These are phyloP conservation scores for Romanogobio albipinnatus DNA, from an alignment of 2,113 vertebrate species.

Conservation along the genomic window DNA sequence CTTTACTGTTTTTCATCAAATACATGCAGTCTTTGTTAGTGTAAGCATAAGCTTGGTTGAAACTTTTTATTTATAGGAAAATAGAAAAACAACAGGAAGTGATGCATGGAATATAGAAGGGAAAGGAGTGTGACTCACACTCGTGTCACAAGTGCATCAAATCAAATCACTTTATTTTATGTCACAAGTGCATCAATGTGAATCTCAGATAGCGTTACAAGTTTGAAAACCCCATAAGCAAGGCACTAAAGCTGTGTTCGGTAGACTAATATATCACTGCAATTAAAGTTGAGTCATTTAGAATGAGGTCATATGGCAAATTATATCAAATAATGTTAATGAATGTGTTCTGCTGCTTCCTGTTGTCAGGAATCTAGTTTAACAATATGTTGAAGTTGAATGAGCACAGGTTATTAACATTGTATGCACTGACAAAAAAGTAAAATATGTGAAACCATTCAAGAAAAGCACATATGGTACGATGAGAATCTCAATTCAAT, in stretches of 20 bases:
- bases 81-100: neutral
- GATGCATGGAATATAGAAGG: neutral
- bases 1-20: neutral
- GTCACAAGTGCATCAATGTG: slow-evolving; percentile 9
- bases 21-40: neutral
- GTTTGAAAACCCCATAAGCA: neutral
- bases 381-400: slow-evolving; percentile 7
- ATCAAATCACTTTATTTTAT: too few relatives aligned
- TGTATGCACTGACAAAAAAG: slow-evolving; percentile 30
- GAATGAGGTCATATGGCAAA: slow-evolving; percentile 6
- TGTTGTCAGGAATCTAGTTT: neutral
- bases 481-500: slow-evolving; percentile 47
- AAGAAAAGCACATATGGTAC: slow-evolving; percentile 50
- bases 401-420: slow-evolving; percentile 2
- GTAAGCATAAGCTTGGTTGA: neutral
- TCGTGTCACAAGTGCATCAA: too few relatives aligned
- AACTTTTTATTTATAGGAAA: neutral
- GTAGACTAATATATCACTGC: neutral
- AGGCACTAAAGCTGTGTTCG: slow-evolving; percentile 6
- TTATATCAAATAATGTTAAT: neutral
- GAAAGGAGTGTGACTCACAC: neutral
- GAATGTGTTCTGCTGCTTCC: neutral
- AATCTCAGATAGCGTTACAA: slow-evolving; percentile 10
- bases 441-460: slow-evolving; percentile 31
- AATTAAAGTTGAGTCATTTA: neutral